Conservation (phyloP, 2,113 vertebrate species). For the Petroica traversi region DNA sequence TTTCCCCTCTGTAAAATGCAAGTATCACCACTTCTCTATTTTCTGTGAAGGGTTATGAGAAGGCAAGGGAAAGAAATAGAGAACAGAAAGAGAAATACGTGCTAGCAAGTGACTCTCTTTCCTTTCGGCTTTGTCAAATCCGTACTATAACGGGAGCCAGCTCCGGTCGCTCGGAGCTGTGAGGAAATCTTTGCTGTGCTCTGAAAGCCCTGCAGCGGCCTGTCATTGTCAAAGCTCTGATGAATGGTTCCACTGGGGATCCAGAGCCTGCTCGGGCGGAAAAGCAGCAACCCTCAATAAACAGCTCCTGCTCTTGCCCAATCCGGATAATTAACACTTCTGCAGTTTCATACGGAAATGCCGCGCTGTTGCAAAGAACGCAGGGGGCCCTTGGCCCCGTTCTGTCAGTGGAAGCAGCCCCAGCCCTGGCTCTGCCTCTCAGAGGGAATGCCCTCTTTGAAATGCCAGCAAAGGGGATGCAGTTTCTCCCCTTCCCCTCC, state of each 20-base stretch:
- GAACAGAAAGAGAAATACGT: not conserved
- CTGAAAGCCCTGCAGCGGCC: constrained; percentile 53
- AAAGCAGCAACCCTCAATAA: constrained; percentile 1
- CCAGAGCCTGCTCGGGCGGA: not conserved
- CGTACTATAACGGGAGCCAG: constrained; percentile 48
- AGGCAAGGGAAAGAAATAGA: not conserved
- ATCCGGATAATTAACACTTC: constrained; percentile 11
- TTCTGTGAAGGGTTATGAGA: not conserved
- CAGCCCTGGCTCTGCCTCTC: not conserved
- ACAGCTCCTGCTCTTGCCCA: not conserved
- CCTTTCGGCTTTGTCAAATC: not conserved
- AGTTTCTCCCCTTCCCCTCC: not conserved
- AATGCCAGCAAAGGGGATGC: not conserved
- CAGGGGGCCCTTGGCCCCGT: not conserved
- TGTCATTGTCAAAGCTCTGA: constrained; percentile 41
- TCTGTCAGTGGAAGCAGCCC: not conserved
- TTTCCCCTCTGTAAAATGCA: not conserved
- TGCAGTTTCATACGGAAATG: not conserved
- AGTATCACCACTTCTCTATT: not conserved
- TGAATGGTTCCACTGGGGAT: constrained; percentile 64
- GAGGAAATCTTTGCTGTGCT: constrained; percentile 69
- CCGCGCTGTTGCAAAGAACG: not conserved
- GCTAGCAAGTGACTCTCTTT: not conserved
- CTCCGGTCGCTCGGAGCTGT: constrained; percentile 46
- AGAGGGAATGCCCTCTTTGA: not conserved